Base-by-base conservation (phyloP, 2,888 invertebrate genomes). In the Andricus quercusramuli region DNA sequence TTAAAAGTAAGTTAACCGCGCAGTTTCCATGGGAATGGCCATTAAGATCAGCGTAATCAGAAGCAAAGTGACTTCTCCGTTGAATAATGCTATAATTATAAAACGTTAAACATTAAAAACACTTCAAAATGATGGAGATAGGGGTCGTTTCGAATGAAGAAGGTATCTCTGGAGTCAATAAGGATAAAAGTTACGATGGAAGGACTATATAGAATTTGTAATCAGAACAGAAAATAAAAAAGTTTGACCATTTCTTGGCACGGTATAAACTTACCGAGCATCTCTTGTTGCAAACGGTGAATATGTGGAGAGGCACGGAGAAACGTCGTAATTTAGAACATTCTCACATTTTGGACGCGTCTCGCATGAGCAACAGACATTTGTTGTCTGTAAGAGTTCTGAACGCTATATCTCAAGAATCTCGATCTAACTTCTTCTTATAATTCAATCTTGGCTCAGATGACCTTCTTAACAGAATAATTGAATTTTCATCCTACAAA, bases 1-100 rank as follows among this genome's bases (percentile, higher is more conserved):
- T 87, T 87, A 87, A 87, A 87, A 87, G 88, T 87, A 88, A 87
- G 87, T 88, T 87, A 87, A 87, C 87, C 88, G 84, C 83, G 86
- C 84, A 88, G 85, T 87, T 86, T 86, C 86, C 84, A 84, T 83
- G 81, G 83, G 83, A 84, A 84, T 82, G 83, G 84, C 83, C 84
- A 84, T 86, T 88, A 87, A 84, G 83, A 83, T 79, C 84, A 81
- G 87, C 83, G 84, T 87, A 84, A 86, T 87, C 85, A 86, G 85
- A 77, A 85, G 85, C 37, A 56, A 56, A 74, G 74, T 74, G 51
- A 74, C 56, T 74, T 74, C 74, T 56, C 51, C 2, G 56, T 56
- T 32, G 74, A 74, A 74, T 74, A 74, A 74, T 74, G 51, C 74
- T 51, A 74, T 32, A 74, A 56, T 74, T 74, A 74, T 74, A 56